Evolutionary conservation across 2,797 vertebrate genomes (phyloP).

Genomic region (Muraenolepis orangiensis): DNA sequence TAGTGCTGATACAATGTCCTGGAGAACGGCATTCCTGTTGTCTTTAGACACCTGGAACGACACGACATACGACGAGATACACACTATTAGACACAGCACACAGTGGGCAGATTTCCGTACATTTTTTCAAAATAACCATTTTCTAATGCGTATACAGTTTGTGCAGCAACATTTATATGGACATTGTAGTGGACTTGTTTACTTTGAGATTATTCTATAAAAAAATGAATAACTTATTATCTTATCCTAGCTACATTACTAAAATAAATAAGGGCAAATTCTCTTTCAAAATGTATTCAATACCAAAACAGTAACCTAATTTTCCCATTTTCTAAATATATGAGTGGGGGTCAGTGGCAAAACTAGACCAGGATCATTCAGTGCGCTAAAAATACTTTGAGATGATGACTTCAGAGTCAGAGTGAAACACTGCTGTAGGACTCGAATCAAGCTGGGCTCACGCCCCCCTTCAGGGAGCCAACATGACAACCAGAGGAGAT

Average conservation of each 20-base stretch:
- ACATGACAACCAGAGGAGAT: constrained; percentile 14
- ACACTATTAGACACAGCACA: background rate
- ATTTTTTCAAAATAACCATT: background rate
- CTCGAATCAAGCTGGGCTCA: constrained; percentile 27
- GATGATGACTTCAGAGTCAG: constrained; percentile 54
- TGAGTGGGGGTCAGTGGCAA: background rate
- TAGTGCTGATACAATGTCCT: constrained; percentile 77
- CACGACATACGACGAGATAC: constrained; percentile 12
- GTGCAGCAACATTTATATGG: background rate
- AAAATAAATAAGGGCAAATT: constrained; percentile 15
- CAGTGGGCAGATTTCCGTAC: background rate
- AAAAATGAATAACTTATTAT: background rate
- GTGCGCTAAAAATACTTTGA: background rate
- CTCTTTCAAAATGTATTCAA: background rate
- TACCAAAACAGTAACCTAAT: background rate
- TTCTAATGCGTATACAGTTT: background rate
- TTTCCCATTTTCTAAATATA: background rate
- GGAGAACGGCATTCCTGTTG: constrained; percentile 81
- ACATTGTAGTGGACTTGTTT: background rate
- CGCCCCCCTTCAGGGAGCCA: constrained; percentile 21
- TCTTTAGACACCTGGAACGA: constrained; percentile 85
- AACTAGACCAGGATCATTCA: background rate
- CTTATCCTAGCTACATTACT: background rate
- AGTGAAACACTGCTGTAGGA: constrained; percentile 60
- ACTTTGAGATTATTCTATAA: background rate